Evolutionary conservation across 2,113 vertebrate genomes (phyloP).

Genomic region (Regulus satrapa): DNA sequence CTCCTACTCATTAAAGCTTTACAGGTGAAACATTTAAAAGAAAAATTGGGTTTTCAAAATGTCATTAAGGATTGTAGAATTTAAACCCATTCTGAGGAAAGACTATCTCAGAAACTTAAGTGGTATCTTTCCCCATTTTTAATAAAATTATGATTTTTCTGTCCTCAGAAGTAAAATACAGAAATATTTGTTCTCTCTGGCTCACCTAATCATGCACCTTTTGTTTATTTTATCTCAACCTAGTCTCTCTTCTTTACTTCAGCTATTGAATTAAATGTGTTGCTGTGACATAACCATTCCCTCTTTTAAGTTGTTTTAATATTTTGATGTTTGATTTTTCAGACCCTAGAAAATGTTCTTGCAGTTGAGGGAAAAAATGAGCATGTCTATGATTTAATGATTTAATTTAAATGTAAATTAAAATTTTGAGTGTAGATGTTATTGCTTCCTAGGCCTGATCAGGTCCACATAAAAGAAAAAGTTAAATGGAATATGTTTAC

Average conservation of each 20-base stretch:
- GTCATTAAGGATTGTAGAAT: neutral
- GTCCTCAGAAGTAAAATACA: neutral
- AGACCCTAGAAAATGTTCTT: neutral
- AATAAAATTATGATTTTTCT: neutral
- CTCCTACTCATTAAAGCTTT: neutral
- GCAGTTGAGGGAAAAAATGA: neutral
- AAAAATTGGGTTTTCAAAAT: neutral
- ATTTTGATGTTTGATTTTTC: neutral
- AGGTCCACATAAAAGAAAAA: neutral
- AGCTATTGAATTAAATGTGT: neutral
- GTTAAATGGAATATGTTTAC: neutral
- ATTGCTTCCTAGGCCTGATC: neutral
- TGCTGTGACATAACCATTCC: neutral
- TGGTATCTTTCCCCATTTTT: neutral
- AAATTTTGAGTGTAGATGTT: neutral
- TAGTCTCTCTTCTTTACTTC: neutral
- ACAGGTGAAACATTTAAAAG: neutral
- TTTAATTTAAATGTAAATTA: slow-evolving; percentile 43
- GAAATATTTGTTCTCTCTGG: neutral
- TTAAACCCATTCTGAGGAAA: neutral
- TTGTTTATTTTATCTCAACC: slow-evolving; percentile 2
- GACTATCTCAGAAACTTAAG: neutral
- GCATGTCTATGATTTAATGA: neutral
- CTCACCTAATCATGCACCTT: neutral
- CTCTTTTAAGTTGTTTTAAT: neutral